These are phyloP conservation scores for Pipistrellus pipistrellus DNA, from an alignment of 2,797 vertebrate species.

Conservation along the genomic window DNA sequence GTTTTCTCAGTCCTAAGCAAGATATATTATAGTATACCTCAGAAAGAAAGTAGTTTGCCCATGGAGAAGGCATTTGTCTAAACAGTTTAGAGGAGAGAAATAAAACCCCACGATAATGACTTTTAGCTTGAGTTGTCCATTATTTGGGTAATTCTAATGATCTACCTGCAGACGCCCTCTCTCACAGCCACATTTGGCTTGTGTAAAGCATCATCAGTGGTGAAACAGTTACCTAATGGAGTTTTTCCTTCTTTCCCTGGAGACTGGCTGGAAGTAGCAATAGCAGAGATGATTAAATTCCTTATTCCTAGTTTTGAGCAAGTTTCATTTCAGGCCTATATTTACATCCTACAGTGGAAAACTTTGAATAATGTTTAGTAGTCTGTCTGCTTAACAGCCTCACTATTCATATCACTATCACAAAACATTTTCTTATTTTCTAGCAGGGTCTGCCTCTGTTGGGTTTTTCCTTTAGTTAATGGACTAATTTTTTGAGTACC, in stretches of 20 bases:
- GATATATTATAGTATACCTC: background rate
- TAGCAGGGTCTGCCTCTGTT: background rate
- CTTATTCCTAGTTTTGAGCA: background rate
- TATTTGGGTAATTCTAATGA: conserved; percentile 20
- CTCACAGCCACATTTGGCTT: background rate
- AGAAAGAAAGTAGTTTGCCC: conserved; percentile 21
- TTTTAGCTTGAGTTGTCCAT: background rate
- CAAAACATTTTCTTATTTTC: background rate
- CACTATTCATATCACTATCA: background rate
- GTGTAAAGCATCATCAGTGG: background rate
- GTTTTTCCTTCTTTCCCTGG: background rate
- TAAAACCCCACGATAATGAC: background rate
- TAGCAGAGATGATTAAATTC: background rate
- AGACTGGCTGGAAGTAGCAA: background rate
- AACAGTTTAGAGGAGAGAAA: background rate
- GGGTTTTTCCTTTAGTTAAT: background rate
- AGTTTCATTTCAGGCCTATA: background rate
- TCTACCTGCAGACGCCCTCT: background rate
- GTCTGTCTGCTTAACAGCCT: background rate
- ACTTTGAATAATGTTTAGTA: background rate
- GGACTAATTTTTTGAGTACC: background rate
- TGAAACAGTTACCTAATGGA: background rate
- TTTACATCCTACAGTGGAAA: background rate
- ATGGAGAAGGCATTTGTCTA: background rate
- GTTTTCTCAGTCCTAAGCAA: background rate